A percentile compares a stretch with the other conserved stretches of the same genome.
Conservation (phyloP, 2,888 invertebrate species). For the Parnassius apollo region DNA sequence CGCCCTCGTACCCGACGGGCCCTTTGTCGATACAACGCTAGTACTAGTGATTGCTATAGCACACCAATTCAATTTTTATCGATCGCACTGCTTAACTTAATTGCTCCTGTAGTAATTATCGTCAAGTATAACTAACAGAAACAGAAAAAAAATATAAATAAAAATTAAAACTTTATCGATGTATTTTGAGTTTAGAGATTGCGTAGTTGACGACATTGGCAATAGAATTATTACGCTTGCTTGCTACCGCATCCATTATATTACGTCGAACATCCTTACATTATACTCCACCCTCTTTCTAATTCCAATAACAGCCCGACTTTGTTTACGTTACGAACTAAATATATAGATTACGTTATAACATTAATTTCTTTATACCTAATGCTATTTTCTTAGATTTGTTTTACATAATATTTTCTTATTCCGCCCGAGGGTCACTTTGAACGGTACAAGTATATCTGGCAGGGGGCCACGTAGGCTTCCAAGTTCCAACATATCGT, state of each 20-base stretch:
- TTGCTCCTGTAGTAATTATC: neutral
- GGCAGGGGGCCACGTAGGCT: too few species aligned
- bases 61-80: constrained; percentile 31
- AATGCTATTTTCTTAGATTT: too few species aligned
- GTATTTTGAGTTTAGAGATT: neutral
- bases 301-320: constrained; percentile 55
- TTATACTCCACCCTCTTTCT: constrained; percentile 43
- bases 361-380: too few species aligned
- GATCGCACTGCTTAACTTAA: constrained; percentile 13
- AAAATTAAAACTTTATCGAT: neutral
- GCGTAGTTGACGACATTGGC: constrained; percentile 53
- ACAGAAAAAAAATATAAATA: neutral
- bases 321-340: constrained; percentile 41
- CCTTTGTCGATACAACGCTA: constrained; percentile 48
- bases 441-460: too few species aligned
- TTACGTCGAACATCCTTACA: constrained; percentile 40
- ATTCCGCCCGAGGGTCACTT: too few species aligned
- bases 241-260: constrained; percentile 56
- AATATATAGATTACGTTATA: constrained; percentile 10
- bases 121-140: too few species aligned
- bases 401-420: too few species aligned
- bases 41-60: constrained; percentile 60
- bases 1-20: constrained; percentile 60
- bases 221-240: constrained; percentile 66
- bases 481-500: too few species aligned